Evolutionary conservation across 2,888 invertebrate genomes (phyloP).

Genomic region (Tiphia femorata): DNA sequence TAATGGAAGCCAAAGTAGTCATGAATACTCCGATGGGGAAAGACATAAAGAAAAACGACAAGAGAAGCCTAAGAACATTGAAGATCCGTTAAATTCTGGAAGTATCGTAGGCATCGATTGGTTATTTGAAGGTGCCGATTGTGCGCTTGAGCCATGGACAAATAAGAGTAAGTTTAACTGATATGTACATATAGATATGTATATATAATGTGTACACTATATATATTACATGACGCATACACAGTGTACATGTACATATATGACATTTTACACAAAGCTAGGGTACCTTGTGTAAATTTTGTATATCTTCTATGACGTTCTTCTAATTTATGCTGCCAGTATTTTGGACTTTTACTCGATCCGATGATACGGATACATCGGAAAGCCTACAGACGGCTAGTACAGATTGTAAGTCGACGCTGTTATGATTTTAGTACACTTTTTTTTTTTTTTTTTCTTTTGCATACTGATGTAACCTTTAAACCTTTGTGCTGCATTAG

Average conservation of each 20-base stretch:
- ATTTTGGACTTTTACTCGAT: conserved; percentile 66
- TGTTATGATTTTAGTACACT: conserved; percentile 16
- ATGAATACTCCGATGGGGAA: conserved; percentile 62
- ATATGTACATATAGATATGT: too few relatives aligned
- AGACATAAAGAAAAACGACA: conserved; percentile 48
- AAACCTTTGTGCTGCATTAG: not conserved
- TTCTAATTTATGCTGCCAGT: conserved; percentile 64
- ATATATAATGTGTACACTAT: too few relatives aligned
- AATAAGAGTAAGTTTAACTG: conserved; percentile 60
- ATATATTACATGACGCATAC: not conserved
- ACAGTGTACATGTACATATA: too few relatives aligned
- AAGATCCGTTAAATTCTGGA: conserved; percentile 62
- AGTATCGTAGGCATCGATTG: conserved; percentile 76
- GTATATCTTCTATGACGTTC: conserved; percentile 28
- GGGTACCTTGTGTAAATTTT: too few relatives aligned
- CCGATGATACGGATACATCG: conserved; percentile 67
- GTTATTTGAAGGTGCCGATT: conserved; percentile 72
- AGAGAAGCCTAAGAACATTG: conserved; percentile 55
- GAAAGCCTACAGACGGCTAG: conserved; percentile 66
- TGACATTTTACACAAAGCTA: too few relatives aligned
- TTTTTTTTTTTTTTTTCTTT: not conserved
- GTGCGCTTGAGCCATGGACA: conserved; percentile 58
- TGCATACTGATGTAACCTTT: not conserved
- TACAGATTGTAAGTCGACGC: conserved; percentile 63
- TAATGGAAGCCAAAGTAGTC: conserved; percentile 65